Percentiles rank a stretch among this genome's conserved stretches.
These are phyloP conservation scores for Perizoma affinitatum DNA, from an alignment of 2,888 invertebrate genomes.

Conservation along the genomic window DNA sequence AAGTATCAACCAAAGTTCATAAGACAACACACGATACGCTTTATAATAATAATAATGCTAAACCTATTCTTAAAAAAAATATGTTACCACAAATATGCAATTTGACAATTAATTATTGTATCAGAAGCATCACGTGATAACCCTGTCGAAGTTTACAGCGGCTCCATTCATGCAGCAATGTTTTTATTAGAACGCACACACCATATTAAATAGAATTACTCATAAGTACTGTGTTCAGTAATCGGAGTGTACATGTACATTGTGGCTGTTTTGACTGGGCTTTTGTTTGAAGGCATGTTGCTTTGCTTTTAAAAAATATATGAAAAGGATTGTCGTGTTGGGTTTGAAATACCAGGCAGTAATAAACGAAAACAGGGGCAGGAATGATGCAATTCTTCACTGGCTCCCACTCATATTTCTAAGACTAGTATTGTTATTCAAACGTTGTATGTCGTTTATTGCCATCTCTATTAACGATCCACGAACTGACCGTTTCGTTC, in stretches of 20 bases:
- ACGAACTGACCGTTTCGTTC: neutral
- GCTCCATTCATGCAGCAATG: slow-evolving; percentile 74
- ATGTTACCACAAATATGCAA: no score
- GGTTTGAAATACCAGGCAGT: no score
- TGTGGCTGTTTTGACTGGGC: slow-evolving; percentile 44
- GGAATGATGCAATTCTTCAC: no score
- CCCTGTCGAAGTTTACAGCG: slow-evolving; percentile 59
- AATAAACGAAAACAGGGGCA: no score
- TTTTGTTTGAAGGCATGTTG: slow-evolving; percentile 1
- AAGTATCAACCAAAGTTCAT: no score
- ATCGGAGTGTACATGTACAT: slow-evolving; percentile 45
- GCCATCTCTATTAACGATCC: slow-evolving; percentile 15
- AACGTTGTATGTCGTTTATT: slow-evolving; percentile 20
- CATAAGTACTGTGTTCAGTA: slow-evolving; percentile 41
- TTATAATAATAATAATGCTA: no score
- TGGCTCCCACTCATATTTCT: slow-evolving; percentile 2
- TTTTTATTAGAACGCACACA: slow-evolving; percentile 70
- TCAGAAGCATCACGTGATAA: slow-evolving; percentile 53
- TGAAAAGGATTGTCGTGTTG: no score
- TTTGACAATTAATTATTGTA: no score
- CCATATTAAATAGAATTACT: slow-evolving; percentile 60
- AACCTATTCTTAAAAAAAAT: no score
- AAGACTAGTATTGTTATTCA: slow-evolving; percentile 14
- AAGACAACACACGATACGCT: no score
- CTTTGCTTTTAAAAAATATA: no score